These are phyloP conservation scores for Ibidorhyncha struthersii DNA, from an alignment of 2,113 vertebrate species.

Conservation along the genomic window DNA sequence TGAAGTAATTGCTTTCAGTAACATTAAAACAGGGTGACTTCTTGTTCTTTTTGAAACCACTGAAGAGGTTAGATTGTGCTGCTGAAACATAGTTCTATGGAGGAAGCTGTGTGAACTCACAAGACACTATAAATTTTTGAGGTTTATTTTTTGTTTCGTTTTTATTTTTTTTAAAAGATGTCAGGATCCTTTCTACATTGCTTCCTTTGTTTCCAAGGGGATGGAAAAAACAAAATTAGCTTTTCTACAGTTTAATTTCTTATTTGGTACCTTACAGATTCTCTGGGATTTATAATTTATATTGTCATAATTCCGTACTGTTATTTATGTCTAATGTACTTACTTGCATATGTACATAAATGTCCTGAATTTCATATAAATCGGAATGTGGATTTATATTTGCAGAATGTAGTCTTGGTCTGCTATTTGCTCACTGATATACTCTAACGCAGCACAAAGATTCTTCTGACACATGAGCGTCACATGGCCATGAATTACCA, in stretches of 20 bases:
- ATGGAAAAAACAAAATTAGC: neutral
- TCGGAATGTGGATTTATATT: neutral
- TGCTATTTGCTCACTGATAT: no score
- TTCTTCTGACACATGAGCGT: neutral
- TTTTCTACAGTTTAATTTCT: neutral
- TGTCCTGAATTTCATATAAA: neutral
- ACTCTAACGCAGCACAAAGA: neutral
- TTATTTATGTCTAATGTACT: neutral
- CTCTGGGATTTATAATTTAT: neutral
- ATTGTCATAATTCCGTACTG: neutral
- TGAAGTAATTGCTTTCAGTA: neutral
- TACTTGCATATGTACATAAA: no score
- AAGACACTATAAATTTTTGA: no score
- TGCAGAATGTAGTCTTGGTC: neutral
- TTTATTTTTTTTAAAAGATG: neutral
- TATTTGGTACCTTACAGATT: neutral
- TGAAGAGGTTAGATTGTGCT: neutral
- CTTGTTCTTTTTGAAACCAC: neutral
- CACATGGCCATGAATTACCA: neutral
- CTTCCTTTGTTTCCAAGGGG: neutral
- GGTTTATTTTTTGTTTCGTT: neutral
- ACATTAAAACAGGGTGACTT: neutral
- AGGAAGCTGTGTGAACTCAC: neutral
- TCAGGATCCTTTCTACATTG: neutral
- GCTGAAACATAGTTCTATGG: neutral